Percentiles rank a stretch among this genome's conserved stretches.
Conservation (phyloP, 2,113 vertebrate species). For the Pterophyllum scalare region DNA sequence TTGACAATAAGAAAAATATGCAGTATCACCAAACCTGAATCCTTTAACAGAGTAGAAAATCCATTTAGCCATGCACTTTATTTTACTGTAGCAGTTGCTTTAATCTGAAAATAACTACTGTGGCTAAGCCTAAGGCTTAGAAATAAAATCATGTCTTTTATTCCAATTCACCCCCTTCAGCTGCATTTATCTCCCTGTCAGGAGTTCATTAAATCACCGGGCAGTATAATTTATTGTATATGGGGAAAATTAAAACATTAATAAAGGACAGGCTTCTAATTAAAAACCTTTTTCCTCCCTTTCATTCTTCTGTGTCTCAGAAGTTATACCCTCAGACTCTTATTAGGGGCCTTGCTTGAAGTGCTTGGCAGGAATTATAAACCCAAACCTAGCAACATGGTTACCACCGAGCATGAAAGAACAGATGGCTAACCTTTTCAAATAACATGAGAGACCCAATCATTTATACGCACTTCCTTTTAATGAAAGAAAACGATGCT, state of each 20-base stretch:
- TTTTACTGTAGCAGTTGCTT: constrained; percentile 19
- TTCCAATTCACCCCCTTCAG: constrained; percentile 3
- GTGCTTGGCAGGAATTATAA: constrained; percentile 48
- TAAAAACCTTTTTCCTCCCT: constrained; percentile 20
- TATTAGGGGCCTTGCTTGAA: constrained; percentile 32
- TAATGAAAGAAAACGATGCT: constrained; percentile 3
- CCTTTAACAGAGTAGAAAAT: constrained; percentile 41
- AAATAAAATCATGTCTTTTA: constrained; percentile 1
- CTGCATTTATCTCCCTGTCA: constrained; percentile 23
- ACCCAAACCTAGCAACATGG: constrained; percentile 42
- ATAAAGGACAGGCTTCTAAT: constrained; percentile 47
- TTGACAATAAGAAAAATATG: constrained; percentile 11
- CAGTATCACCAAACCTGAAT: not conserved
- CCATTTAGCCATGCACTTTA: constrained; percentile 30
- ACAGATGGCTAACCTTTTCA: constrained; percentile 27
- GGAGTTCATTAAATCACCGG: constrained; percentile 48
- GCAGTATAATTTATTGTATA: constrained; percentile 33
- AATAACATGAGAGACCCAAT: constrained; percentile 26
- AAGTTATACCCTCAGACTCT: constrained; percentile 33
- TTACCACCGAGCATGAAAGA: constrained; percentile 39
- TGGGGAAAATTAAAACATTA: constrained; percentile 39
- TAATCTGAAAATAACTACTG: constrained; percentile 42
- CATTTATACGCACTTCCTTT: constrained; percentile 20
- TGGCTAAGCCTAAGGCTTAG: not conserved
- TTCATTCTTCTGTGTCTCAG: constrained; percentile 1